Evolutionary conservation across 2,888 invertebrate genomes (phyloP), one percentile per base, ranked within the genome.

Genomic region (Steromphala cineraria): DNA sequence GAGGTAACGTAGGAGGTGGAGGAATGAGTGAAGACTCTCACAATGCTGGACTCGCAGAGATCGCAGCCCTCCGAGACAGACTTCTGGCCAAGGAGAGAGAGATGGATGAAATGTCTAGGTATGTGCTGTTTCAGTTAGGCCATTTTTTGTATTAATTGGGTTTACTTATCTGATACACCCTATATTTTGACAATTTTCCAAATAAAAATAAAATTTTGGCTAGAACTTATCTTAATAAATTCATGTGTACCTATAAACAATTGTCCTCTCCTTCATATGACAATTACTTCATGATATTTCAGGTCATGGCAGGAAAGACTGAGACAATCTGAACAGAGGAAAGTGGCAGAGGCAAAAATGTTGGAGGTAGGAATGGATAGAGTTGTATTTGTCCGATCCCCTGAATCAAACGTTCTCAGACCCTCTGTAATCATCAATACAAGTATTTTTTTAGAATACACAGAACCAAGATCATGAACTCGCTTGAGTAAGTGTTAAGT

Each of bases 31-130:
- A 85, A 19, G 84, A 83, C 24, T 86, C 83, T 5, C 87, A 89
- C 19, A 79, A 85, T 4, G 86, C 87, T 0, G 88, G 89, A 62
- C 84, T 90, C 77, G 86, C 89, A 10, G 93, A 96, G 92, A 95
- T 96, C 71, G 95, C 95, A 67, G 94, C 94, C 0, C 92, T 96
- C 46, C 94, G 95, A 75, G 94, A 94, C 78, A 95, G 95, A 89
- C 92, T 96, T 21, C 93, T 93, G 24, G 94, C 94, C 82, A 95
- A 95, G 28, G 96, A 96, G 91, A 94, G 94, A 28, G 95, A 95
- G 88, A 93, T 96, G 75, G 93, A 92, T 10, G 93, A 94, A 67
- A 95, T 95, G 0, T 95, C 96, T 88, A 94, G 94, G 93, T 95
- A 87, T 62, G 81, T 36, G 24, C 52, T 46, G 1, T 10, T 46